Evolutionary conservation across 2,888 invertebrate species (phyloP), one percentile per base, ranked within the genome.

Genomic region (Tryphoninae sp.): DNA sequence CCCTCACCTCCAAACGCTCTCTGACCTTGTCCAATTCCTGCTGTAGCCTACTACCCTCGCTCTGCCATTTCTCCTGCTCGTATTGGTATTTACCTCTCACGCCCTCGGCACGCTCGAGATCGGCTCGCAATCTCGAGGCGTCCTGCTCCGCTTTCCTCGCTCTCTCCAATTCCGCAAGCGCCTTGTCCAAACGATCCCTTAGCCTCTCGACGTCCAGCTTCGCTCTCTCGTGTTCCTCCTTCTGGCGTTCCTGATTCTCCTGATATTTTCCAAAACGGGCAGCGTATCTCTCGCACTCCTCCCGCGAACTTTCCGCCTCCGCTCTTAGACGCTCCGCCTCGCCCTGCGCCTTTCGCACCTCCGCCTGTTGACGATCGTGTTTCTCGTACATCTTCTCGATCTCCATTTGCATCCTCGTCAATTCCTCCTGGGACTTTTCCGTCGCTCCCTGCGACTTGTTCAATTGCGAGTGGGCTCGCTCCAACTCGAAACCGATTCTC

Each of bases 301-400:
- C 96, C 79, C 96, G 94, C 6, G 97, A 94, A 61, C 96, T 95
- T 88, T 96, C 96, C 1, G 95, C 95, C 82, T 96, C 96, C 83
- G 93, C 92, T 78, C 95, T 94, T 22, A 94, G 93, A 87, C 95
- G 94, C 81, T 96, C 96, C 73, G 96, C 93, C 86, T 97, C 96
- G 0, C 94, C 94, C 89, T 97, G 97, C 9, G 97, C 95, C 90
- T 96, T 95, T 84, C 97, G 94, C 84, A 97, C 93, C 88, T 98
- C 98, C 11, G 95, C 93, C 86, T 97, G 96, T 77, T 95, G 94
- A 90, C 97, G 96, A 86, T 98, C 98, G 89, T 97, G 96, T 87
- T 97, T 97, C 89, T 98, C 98, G 88, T 97, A 96, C 94, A 97
- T 95, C 92, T 97, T 98, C 90, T 98, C 98, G 61, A 97, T 93